These are phyloP conservation scores for Emydoidea blandingii DNA, from an alignment of 2,797 vertebrate genomes.

Conservation along the genomic window DNA sequence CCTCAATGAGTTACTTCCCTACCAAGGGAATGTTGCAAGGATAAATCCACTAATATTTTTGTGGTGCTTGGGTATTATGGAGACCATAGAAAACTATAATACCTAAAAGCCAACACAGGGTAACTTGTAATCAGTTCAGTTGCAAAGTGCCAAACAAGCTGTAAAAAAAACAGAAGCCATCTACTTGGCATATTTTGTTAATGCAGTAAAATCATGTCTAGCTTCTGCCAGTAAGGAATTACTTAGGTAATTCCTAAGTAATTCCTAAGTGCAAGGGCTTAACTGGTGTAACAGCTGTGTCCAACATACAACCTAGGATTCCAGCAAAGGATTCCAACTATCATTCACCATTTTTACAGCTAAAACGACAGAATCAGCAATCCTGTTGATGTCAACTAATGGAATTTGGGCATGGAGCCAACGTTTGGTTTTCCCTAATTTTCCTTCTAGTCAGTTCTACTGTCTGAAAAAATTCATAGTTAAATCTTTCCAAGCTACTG, in stretches of 20 bases:
- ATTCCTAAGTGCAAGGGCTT: not conserved
- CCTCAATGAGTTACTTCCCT: not conserved
- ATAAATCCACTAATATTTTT: not conserved
- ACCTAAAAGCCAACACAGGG: not conserved
- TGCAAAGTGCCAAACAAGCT: not conserved
- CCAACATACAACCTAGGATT: not conserved
- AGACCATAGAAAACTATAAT: not conserved
- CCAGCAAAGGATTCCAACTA: not conserved
- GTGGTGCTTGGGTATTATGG: not conserved
- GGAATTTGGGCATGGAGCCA: not conserved
- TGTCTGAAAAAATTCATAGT: not conserved
- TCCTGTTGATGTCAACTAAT: rapidly evolving
- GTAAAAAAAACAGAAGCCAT: not conserved
- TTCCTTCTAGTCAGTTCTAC: not conserved
- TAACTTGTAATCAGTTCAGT: not conserved
- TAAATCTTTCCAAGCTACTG: not conserved
- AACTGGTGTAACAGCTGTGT: not conserved
- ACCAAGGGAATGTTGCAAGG: not conserved
- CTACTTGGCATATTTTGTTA: not conserved
- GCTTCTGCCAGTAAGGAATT: not conserved
- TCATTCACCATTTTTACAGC: not conserved
- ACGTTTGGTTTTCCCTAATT: not conserved
- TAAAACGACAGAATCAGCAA: not conserved
- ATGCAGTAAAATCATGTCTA: rapidly evolving
- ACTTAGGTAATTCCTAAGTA: too few species aligned